Evolutionary conservation across 2,113 vertebrate species (phyloP).

Genomic region (Microtus oregoni): DNA sequence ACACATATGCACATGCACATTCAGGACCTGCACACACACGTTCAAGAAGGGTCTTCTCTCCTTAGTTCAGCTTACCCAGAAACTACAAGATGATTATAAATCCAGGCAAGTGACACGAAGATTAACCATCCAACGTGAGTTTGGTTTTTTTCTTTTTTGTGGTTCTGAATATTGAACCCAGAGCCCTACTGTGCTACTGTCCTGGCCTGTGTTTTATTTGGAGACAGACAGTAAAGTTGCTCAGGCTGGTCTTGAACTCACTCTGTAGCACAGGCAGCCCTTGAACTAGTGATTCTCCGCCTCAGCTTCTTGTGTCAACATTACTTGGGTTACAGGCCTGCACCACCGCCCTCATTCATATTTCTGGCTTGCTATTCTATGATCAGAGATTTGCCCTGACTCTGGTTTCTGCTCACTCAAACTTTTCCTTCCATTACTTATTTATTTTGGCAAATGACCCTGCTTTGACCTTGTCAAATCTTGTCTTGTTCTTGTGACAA

Average conservation of each 20-base stretch:
- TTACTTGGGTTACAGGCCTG: not conserved
- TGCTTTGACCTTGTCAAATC: conserved; percentile 41
- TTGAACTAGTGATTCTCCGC: no score
- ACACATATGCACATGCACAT: no score
- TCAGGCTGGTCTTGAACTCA: not conserved
- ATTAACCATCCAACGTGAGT: not conserved
- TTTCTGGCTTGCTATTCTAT: not conserved
- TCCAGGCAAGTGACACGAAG: not conserved
- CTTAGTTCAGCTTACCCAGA: not conserved
- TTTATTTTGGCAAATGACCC: not conserved
- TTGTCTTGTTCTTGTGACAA: conserved; percentile 24
- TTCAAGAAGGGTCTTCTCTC: not conserved
- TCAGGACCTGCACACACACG: not conserved
- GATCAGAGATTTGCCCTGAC: conserved; percentile 3
- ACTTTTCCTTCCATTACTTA: not conserved
- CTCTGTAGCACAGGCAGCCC: not conserved
- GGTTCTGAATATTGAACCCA: not conserved
- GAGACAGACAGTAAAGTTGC: not conserved
- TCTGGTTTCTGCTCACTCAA: not conserved
- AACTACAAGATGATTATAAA: not conserved
- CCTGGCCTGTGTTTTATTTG: not conserved
- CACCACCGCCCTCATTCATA: not conserved
- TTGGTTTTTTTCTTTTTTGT: not conserved
- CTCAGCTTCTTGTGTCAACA: no score
- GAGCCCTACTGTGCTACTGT: not conserved